Evolutionary conservation across 2,888 invertebrate genomes (phyloP).

Genomic region (Hirtodrosophila cameraria): DNA sequence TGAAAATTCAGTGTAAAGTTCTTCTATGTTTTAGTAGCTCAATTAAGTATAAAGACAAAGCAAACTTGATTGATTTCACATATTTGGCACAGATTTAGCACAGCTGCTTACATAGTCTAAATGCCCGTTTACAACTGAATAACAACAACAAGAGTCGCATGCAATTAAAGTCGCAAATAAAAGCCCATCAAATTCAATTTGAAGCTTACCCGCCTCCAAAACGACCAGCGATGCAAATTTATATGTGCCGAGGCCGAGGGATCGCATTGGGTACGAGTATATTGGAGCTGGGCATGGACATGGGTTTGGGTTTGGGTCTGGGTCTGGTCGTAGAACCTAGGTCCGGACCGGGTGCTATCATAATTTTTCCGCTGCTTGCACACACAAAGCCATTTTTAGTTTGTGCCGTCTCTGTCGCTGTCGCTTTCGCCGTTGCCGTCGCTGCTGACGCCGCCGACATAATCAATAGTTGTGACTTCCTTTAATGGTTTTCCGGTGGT

Average conservation of each 20-base stretch:
- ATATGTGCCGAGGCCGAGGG: conserved; percentile 54
- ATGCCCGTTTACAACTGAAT: conserved; percentile 2
- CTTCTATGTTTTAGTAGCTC: no score
- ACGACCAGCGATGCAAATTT: conserved; percentile 47
- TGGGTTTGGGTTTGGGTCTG: neutral
- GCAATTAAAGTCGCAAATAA: conserved; percentile 66
- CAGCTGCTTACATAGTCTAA: conserved; percentile 13
- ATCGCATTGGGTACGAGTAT: conserved; percentile 29
- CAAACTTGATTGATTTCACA: no score
- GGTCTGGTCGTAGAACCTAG: conserved; percentile 2
- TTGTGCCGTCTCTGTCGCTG: conserved; percentile 28
- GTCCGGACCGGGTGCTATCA: conserved; percentile 57
- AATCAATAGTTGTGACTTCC: conserved; percentile 81
- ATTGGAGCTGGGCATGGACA: neutral
- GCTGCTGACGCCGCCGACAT: conserved; percentile 60
- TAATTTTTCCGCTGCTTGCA: conserved; percentile 70
- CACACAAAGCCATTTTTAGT: conserved; percentile 69
- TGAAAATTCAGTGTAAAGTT: no score
- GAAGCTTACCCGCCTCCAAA: conserved; percentile 23
- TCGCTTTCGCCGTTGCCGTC: conserved; percentile 5
- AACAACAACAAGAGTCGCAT: conserved; percentile 17
- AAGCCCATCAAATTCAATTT: conserved; percentile 63
- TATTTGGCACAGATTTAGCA: neutral
- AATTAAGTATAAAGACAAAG: no score
- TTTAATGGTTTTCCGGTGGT: conserved; percentile 81